phyloP scores from a whole-genome alignment of 2,113 vertebrate species.

The Zosterops hypoxanthus region DNA sequence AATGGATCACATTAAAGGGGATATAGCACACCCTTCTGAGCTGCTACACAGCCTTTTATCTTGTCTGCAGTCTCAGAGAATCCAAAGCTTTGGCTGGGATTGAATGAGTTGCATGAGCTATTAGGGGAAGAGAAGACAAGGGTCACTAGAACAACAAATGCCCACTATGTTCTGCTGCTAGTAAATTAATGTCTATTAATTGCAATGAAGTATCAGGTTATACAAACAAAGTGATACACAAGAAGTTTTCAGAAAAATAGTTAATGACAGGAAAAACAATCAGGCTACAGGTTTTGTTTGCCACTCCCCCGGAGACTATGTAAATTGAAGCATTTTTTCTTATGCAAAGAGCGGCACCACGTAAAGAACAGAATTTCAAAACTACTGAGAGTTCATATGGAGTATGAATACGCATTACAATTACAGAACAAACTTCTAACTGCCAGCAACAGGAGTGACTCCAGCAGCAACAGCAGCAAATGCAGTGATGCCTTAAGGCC shows the following conservation, averaged over 20 bases:
- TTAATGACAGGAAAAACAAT: conserved; percentile 43
- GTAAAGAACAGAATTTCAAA: conserved; percentile 32
- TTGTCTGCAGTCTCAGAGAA: not conserved
- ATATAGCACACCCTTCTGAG: not conserved
- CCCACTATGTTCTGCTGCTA: not conserved
- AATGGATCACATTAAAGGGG: not conserved
- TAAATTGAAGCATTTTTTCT: conserved; percentile 31
- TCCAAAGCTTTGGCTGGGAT: not conserved
- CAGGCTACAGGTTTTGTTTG: conserved; percentile 39
- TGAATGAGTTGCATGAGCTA: not conserved
- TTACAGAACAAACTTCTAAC: not conserved
- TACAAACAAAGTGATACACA: not conserved
- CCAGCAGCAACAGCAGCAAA: not conserved
- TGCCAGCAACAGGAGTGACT: not conserved
- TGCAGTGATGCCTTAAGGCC: not conserved
- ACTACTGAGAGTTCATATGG: not conserved
- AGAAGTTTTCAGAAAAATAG: conserved; percentile 27
- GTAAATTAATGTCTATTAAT: conserved; percentile 1
- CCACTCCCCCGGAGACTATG: not conserved
- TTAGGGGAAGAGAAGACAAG: not conserved
- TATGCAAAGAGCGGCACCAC: not conserved
- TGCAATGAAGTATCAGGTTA: conserved; percentile 16
- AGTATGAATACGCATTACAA: not conserved
- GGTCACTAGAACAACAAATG: conserved; percentile 3
- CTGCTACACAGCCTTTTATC: not conserved